Conservation (phyloP, 2,113 vertebrate species). For the Hippocampus barbouri region DNA sequence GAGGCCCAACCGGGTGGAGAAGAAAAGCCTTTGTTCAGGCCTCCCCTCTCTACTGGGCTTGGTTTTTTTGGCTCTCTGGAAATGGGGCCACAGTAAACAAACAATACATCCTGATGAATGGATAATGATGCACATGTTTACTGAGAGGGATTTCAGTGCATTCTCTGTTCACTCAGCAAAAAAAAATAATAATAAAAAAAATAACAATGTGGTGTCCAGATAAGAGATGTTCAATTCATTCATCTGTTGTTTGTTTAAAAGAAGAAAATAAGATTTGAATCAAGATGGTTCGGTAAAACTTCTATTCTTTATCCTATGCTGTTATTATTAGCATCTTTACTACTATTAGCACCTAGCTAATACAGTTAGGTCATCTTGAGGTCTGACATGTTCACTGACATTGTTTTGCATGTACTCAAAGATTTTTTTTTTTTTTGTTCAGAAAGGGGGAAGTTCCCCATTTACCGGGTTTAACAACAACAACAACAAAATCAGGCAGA, state of each 20-base stretch:
- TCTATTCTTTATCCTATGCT: neutral
- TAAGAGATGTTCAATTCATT: conserved; percentile 39
- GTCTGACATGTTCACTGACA: neutral
- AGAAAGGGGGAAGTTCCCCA: neutral
- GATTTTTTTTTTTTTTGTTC: neutral
- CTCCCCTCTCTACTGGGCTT: conserved; percentile 77
- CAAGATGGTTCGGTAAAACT: neutral
- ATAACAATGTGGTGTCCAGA: conserved; percentile 32
- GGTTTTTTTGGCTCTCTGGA: conserved; percentile 71
- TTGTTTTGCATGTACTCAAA: neutral
- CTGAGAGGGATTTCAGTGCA: conserved; percentile 74
- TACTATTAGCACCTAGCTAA: neutral
- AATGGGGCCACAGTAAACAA: conserved; percentile 84
- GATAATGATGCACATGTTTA: conserved; percentile 83
- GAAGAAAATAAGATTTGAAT: conserved; percentile 1
- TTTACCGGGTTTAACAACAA: conserved; percentile 30
- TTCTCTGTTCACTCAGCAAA: conserved; percentile 61
- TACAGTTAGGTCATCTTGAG: neutral
- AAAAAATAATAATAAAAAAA: conserved; percentile 30
- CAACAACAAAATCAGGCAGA: conserved; percentile 23
- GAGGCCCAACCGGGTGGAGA: conserved; percentile 77
- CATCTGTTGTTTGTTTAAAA: conserved; percentile 35
- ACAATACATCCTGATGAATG: conserved; percentile 79
- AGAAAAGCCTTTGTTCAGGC: conserved; percentile 79
- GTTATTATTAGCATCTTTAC: neutral